A percentile compares a stretch with the other conserved stretches of the same genome.
phyloP scores from a whole-genome alignment of 2,113 vertebrate genomes.

The Odocoileus virginianus region DNA sequence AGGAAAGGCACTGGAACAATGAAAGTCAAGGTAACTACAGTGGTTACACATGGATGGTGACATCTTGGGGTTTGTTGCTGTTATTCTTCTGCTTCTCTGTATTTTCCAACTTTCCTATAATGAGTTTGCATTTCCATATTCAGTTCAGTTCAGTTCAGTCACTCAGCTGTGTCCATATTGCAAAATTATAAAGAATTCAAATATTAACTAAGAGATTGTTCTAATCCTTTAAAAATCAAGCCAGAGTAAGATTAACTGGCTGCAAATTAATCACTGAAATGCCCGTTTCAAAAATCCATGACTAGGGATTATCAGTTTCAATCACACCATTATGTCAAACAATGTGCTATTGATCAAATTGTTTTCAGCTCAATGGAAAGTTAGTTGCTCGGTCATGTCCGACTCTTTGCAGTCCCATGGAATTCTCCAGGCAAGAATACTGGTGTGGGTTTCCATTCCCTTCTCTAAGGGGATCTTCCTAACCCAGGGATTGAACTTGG shows the following conservation, averaged over 20 bases:
- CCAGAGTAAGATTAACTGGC: neutral
- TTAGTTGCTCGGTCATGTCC: neutral
- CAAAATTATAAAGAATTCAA: neutral
- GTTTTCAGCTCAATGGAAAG: neutral
- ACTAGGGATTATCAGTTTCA: neutral
- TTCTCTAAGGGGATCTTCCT: neutral
- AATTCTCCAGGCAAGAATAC: neutral
- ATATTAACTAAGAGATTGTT: neutral
- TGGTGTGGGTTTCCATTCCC: neutral
- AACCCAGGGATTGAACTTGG: neutral
- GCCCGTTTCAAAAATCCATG: neutral
- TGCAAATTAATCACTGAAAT: neutral
- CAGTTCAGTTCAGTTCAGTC: too few relatives aligned
- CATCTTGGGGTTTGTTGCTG: neutral
- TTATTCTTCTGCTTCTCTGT: neutral
- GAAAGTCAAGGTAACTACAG: neutral
- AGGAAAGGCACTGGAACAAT: neutral
- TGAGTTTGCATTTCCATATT: neutral
- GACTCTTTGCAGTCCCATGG: neutral
- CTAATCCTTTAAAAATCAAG: neutral
- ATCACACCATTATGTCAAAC: neutral
- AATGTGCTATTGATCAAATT: neutral
- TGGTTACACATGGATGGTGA: neutral
- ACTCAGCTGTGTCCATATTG: neutral
- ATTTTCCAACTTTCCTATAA: slow-evolving; percentile 1